phyloP scores from a whole-genome alignment of 1,140 invertebrate species.

The Cotesia glomerata region DNA sequence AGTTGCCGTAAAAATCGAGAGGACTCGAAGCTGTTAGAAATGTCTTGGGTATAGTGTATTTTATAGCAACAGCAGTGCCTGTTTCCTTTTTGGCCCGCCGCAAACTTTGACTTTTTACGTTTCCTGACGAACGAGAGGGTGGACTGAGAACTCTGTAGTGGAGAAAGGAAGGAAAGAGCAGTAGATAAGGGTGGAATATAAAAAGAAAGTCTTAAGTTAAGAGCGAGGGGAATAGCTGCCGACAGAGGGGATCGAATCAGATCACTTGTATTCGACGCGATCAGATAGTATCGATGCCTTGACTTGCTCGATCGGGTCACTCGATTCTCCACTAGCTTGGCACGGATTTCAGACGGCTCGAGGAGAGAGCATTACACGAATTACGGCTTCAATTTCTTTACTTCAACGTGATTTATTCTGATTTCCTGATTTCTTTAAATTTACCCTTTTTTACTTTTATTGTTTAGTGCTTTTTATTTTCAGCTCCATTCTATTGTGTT shows the following conservation, averaged over 20 bases:
- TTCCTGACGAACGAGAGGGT: slow-evolving; percentile 13
- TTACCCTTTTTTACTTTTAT: slow-evolving; percentile 17
- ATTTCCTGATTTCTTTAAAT: slow-evolving; percentile 14
- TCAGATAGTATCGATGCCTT: slow-evolving; percentile 37
- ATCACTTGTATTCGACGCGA: slow-evolving; percentile 42
- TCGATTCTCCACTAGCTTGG: slow-evolving; percentile 31
- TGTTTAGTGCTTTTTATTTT: background rate
- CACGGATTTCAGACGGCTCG: slow-evolving; percentile 26
- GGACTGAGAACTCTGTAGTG: background rate
- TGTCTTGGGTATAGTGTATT: slow-evolving; percentile 33
- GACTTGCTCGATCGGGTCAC: slow-evolving; percentile 38
- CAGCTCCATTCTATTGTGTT: background rate
- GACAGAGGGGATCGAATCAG: slow-evolving; percentile 28
- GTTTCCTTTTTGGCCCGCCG: slow-evolving; percentile 47
- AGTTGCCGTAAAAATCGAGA: slow-evolving; percentile 26
- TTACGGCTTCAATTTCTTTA: slow-evolving; percentile 19
- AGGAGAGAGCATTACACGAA: slow-evolving; percentile 20
- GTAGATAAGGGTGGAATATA: background rate
- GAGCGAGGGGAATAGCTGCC: background rate
- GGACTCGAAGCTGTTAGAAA: slow-evolving; percentile 27
- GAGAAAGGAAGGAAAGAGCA: slow-evolving; percentile 15
- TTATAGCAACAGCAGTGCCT: slow-evolving; percentile 41
- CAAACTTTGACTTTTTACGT: slow-evolving; percentile 38
- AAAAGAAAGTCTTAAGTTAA: background rate
- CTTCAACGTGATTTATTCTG: slow-evolving; percentile 12